phyloP scores from a whole-genome alignment of 2,113 vertebrate genomes.

The Phrynosoma blainvillii region DNA sequence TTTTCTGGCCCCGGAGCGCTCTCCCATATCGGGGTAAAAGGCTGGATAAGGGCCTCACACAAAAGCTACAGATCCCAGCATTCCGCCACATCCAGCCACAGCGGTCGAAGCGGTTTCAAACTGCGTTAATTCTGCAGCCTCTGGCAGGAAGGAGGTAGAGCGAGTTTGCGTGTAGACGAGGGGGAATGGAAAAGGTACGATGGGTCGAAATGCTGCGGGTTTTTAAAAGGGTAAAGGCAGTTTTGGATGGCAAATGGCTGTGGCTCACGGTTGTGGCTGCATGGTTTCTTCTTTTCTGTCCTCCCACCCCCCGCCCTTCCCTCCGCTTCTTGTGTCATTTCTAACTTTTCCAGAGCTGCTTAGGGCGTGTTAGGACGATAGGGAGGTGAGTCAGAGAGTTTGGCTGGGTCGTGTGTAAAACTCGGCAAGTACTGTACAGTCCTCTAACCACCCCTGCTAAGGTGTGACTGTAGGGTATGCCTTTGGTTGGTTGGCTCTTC shows the following conservation, averaged over 20 bases:
- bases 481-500: constrained; percentile 58
- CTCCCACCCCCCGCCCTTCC: constrained; percentile 28
- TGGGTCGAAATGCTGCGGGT: not conserved
- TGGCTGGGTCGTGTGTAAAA: constrained; percentile 67
- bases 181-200: not conserved
- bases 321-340: constrained; percentile 65
- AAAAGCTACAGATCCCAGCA: no score
- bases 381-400: constrained; percentile 76
- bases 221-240: constrained; percentile 21
- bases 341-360: constrained; percentile 61
- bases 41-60: no score
- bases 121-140: no score
- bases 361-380: constrained; percentile 62
- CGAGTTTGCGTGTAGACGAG: constrained; percentile 5
- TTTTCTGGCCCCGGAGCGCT: no score
- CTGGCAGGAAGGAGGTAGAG: no score
- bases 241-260: constrained; percentile 49
- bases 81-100: no score
- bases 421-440: constrained; percentile 46
- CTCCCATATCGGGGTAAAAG: no score
- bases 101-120: no score
- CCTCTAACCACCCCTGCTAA: constrained; percentile 46
- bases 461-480: constrained; percentile 55
- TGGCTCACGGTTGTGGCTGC: constrained; percentile 47
- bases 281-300: constrained; percentile 36